Conservation (phyloP, 2,888 invertebrate species). For the Lagria hirta region DNA sequence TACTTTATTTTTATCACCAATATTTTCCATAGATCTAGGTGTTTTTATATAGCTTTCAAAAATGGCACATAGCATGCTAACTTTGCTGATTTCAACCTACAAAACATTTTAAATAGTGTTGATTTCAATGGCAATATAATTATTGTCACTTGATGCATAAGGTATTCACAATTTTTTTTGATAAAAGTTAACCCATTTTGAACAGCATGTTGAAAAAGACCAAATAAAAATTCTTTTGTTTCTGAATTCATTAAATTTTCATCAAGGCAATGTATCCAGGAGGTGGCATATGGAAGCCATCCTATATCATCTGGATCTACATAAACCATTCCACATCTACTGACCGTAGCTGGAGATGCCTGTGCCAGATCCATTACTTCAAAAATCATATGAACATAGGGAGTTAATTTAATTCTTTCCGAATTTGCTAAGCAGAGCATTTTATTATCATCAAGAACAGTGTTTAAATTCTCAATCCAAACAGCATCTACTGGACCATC, state of each 20-base stretch:
- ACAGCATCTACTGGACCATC: constrained; percentile 92
- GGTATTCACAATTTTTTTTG: constrained; percentile 67
- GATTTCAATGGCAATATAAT: no score
- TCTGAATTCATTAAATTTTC: constrained; percentile 59
- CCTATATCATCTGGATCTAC: constrained; percentile 82
- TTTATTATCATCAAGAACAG: constrained; percentile 90
- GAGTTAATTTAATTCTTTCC: constrained; percentile 84
- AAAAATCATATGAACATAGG: constrained; percentile 88
- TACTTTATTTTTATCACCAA: constrained; percentile 62
- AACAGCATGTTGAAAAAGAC: constrained; percentile 67
- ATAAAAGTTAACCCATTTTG: constrained; percentile 68
- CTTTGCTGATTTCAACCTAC: constrained; percentile 82
- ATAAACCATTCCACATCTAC: constrained; percentile 86
- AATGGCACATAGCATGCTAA: constrained; percentile 71
- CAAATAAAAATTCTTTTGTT: constrained; percentile 64
- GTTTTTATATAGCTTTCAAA: constrained; percentile 69
- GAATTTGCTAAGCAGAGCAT: constrained; percentile 91
- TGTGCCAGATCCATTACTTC: constrained; percentile 83
- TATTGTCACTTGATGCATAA: constrained; percentile 74
- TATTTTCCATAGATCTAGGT: constrained; percentile 55
- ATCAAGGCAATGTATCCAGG: constrained; percentile 68
- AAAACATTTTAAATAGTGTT: no score
- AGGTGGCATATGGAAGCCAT: constrained; percentile 77
- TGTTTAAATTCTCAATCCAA: constrained; percentile 94
- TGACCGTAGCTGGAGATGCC: constrained; percentile 90